Evolutionary conservation across 2,797 vertebrate genomes (phyloP).

Genomic region (Manis javanica): DNA sequence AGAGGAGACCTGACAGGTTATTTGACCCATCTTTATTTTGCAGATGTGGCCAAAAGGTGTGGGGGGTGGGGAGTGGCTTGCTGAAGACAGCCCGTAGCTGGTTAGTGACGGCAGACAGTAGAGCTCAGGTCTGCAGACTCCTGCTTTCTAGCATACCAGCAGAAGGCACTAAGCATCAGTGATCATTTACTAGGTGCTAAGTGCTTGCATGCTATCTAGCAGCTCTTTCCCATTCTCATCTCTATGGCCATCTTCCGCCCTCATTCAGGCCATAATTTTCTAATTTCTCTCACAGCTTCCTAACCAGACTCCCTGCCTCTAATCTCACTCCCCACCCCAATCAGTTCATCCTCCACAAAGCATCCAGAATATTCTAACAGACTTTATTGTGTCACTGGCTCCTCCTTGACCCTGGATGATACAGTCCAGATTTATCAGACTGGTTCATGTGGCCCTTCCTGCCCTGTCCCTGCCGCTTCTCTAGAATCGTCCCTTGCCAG

Average conservation of each 20-base stretch:
- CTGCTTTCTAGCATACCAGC: accelerated
- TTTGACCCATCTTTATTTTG: background rate
- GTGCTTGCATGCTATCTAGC: background rate
- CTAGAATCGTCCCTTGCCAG: background rate
- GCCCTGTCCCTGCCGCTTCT: background rate
- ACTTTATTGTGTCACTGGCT: background rate
- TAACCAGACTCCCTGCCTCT: background rate
- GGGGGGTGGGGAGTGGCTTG: background rate
- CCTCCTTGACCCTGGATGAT: background rate
- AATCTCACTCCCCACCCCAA: background rate
- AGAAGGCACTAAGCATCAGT: background rate
- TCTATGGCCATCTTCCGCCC: background rate
- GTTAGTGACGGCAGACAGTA: background rate
- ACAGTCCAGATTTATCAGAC: background rate
- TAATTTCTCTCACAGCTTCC: background rate
- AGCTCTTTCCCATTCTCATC: background rate
- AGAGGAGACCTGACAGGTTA: background rate
- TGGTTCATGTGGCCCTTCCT: background rate
- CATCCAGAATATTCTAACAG: background rate
- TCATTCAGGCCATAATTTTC: background rate
- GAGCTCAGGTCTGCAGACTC: background rate
- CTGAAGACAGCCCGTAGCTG: background rate
- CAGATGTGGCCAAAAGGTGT: background rate
- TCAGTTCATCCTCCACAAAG: background rate
- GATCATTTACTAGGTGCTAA: background rate